Conservation (phyloP, 35 echinoderm and acorn worm species). For the Chiridota heheva region DNA sequence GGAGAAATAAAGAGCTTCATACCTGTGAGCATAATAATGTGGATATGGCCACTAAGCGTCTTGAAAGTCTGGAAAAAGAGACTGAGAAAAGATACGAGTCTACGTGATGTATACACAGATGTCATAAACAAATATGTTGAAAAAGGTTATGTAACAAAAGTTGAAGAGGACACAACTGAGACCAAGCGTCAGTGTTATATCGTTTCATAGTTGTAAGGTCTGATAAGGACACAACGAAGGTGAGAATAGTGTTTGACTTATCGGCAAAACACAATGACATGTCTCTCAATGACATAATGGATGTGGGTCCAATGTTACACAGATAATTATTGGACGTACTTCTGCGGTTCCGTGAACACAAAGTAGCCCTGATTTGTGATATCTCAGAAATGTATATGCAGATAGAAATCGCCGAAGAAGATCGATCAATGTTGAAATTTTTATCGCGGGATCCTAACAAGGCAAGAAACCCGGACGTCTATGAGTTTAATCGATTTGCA, state of each 20-base stretch:
- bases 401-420: not conserved
- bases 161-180: not conserved
- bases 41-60: not conserved
- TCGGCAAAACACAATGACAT: no score
- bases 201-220: no score
- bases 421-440: not conserved
- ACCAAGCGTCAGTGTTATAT: no score
- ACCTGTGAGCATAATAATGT: not conserved
- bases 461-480: no score
- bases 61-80: not conserved
- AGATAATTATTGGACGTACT: not conserved
- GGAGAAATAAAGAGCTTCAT: not conserved
- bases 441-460: no score
- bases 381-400: conserved; percentile 22
- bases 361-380: conserved; percentile 17
- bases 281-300: not conserved
- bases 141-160: not conserved
- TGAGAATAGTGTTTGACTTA: no score
- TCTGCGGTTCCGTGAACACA: not conserved
- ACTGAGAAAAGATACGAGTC: not conserved
- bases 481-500: no score
- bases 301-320: not conserved
- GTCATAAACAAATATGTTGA: not conserved
- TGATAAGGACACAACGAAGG: no score
- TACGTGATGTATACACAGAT: not conserved